These are phyloP conservation scores for Oncopodura yosiiana DNA, from an alignment of 1,140 invertebrate genomes.

Conservation along the genomic window DNA sequence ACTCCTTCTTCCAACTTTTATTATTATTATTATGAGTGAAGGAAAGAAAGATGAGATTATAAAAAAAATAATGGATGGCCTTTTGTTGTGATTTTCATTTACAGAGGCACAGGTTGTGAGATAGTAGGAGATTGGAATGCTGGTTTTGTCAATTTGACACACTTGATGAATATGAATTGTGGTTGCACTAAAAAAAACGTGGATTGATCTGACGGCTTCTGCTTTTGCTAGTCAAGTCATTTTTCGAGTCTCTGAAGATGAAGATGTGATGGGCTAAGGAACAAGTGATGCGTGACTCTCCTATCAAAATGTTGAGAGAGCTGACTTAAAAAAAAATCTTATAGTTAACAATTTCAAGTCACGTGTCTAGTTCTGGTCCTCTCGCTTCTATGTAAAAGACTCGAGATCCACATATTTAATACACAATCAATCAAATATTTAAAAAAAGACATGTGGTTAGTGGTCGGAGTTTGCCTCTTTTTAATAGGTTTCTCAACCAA, in stretches of 20 bases:
- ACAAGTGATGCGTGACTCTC: no score
- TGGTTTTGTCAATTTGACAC: no score
- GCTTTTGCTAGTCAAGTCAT: no score
- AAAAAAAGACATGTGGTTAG: background rate
- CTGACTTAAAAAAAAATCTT: background rate
- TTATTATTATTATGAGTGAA: background rate
- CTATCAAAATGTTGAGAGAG: no score
- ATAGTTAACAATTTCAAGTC: slow-evolving; percentile 1
- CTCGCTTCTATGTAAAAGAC: slow-evolving; percentile 10
- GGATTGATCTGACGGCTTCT: no score
- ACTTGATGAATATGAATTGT: no score
- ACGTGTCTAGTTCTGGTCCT: slow-evolving; percentile 16
- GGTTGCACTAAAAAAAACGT: no score
- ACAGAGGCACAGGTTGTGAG: slow-evolving; percentile 34
- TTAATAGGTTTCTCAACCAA: background rate
- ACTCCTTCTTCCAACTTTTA: no score
- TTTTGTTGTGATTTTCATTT: slow-evolving; percentile 33
- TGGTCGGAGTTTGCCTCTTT: slow-evolving; percentile 1
- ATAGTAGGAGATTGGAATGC: slow-evolving; percentile 25
- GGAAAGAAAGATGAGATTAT: background rate
- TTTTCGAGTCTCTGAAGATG: no score
- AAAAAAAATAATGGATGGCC: background rate
- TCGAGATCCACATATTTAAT: background rate
- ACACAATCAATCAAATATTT: background rate
- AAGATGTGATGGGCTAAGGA: no score